A percentile compares a stretch with the other conserved stretches of the same genome.
Conservation (phyloP, 2,797 vertebrate species). For the Sparus aurata region DNA sequence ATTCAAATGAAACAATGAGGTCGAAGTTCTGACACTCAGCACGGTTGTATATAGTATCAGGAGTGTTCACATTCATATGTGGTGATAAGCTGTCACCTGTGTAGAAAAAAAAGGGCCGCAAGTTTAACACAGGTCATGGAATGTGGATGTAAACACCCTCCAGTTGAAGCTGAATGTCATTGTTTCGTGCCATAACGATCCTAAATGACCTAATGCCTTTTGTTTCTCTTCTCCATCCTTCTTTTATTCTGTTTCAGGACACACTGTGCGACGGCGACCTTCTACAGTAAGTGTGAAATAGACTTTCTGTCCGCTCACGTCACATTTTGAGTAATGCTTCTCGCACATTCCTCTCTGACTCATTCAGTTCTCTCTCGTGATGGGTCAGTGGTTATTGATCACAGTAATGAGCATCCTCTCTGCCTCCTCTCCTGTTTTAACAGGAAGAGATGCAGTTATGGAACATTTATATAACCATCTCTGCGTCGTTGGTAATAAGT, state of each 20-base stretch:
- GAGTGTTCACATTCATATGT: conserved; percentile 4
- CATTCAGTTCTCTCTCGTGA: conserved; percentile 12
- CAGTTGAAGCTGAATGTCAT: background rate
- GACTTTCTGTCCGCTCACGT: conserved; percentile 19
- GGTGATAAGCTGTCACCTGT: background rate
- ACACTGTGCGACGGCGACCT: conserved; percentile 66
- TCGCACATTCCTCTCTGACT: conserved; percentile 15
- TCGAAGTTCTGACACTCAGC: background rate
- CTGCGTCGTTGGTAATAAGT: background rate
- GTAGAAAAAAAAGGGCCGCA: background rate
- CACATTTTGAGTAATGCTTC: conserved; percentile 12
- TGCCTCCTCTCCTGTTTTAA: conserved; percentile 25
- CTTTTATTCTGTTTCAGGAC: conserved; percentile 67
- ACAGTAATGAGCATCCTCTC: conserved; percentile 39
- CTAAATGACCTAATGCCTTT: background rate
- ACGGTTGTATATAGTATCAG: background rate
- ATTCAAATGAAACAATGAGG: conserved; percentile 20
- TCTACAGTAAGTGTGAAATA: conserved; percentile 80
- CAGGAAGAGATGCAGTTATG: conserved; percentile 26
- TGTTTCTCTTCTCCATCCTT: conserved; percentile 5
- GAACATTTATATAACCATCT: conserved; percentile 53
- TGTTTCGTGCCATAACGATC: background rate
- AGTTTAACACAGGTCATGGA: background rate
- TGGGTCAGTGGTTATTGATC: conserved; percentile 62
- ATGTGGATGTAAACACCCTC: background rate